Base-by-base conservation (phyloP, 2,797 vertebrate genomes). In the Leptodactylus fallax region DNA sequence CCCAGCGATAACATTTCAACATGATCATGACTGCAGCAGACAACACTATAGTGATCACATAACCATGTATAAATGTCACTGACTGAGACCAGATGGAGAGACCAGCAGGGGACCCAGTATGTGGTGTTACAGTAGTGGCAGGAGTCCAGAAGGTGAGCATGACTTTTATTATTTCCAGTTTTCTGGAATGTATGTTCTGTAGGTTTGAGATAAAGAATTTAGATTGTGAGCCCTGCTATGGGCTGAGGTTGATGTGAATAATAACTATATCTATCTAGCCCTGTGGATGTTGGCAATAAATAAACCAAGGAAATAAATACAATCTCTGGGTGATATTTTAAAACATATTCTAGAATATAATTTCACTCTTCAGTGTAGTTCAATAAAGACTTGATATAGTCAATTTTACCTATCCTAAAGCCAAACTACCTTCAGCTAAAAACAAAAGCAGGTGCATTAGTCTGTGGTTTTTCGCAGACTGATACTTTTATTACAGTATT, bases 401-500 rank as follows among this genome's bases (percentile, higher is more conserved):
- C 16, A 17, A 67, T 83, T 63, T 27, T 60, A 47, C 49, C n/a
- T 47, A 25, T 56, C 51, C 72, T 79, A 49, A n/a, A 78, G 25
- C 1, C 23, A 67, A 83, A 83, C 51, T 87, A 67, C 65, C 45
- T 78, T 55, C 25, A 56, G 69, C 69, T 58, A 60, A 72, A 82
- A 55, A 21, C 71, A 63, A 36, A 79, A 60, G 23, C 72, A 71
- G 87, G 87, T 83, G 74, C 51, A 21, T 79, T 51, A 47, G 27
- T 87, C 23, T 87, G 11, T 87, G 60, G 27, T 74, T 49, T 36
- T 77, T 83, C 60, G 23, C 60, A 87, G 25, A 19, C 72, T 61
- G 77, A 87, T 78, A 83, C 58, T 78, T 83, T 87, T 83, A 87
- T 87, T 83, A 79, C 83, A 79, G 61, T 55, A 77, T 65, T 65